Conservation (phyloP, 2,113 vertebrate genomes). For the Suncus etruscus region DNA sequence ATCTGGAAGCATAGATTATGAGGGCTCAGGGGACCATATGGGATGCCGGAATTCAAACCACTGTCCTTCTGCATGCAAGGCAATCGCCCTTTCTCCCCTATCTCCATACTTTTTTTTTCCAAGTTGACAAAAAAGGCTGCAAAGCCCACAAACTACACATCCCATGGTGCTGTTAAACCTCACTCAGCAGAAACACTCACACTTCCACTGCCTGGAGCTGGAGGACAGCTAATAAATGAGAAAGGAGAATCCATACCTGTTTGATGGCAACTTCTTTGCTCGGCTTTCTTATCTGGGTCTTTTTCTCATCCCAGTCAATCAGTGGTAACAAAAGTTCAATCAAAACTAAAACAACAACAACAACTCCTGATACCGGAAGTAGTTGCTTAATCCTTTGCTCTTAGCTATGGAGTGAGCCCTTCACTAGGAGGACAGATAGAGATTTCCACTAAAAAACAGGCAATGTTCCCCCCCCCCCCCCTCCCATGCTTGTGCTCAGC, state of each 20-base stretch:
- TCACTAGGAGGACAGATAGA: background rate
- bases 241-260: constrained; percentile 59
- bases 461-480: background rate
- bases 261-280: background rate
- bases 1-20: fast-evolving
- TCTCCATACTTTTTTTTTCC: too few species aligned
- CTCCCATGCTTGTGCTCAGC: background rate
- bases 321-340: background rate
- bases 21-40: background rate
- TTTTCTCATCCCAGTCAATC: constrained; percentile 18
- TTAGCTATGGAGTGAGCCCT: background rate
- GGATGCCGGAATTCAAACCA: too few species aligned
- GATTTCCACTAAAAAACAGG: background rate
- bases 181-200: fast-evolving
- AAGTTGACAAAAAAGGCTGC: background rate
- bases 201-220: background rate
- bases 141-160: background rate
- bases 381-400: background rate
- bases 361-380: background rate
- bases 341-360: too few species aligned
- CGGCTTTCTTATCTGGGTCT: constrained; percentile 12
- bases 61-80: too few species aligned
- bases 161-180: background rate
- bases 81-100: too few species aligned
- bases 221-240: background rate